These are phyloP conservation scores for Albula goreensis DNA, from an alignment of 2,113 vertebrate genomes.

Conservation along the genomic window DNA sequence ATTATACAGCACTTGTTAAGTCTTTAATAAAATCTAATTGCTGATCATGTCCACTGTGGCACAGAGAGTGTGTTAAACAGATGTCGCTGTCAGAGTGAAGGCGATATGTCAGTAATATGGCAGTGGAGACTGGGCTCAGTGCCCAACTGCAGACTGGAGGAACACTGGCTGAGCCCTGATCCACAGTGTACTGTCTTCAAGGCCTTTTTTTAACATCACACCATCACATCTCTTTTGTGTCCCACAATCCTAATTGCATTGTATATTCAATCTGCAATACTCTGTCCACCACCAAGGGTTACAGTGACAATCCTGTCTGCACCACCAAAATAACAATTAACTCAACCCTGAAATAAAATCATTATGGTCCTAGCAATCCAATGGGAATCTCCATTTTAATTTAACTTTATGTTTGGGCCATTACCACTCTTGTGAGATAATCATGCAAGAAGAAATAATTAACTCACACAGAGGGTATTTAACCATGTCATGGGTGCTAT, in stretches of 20 bases:
- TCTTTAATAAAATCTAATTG: constrained; percentile 8
- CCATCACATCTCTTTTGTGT: no score
- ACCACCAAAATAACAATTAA: not conserved
- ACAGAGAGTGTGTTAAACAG: not conserved
- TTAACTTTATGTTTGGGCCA: constrained; percentile 1
- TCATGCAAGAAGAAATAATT: not conserved
- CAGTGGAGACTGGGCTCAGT: not conserved
- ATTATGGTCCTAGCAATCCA: not conserved
- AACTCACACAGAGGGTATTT: not conserved
- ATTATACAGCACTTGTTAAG: not conserved
- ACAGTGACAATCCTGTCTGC: not conserved
- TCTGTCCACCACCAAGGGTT: constrained; percentile 16
- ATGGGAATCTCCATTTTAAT: not conserved
- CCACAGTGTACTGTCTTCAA: not conserved
- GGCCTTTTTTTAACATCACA: not conserved
- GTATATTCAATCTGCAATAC: not conserved
- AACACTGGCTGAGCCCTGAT: not conserved
- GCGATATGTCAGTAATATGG: not conserved
- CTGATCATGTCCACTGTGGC: not conserved
- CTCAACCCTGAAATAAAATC: not conserved
- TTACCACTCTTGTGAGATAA: constrained; percentile 10
- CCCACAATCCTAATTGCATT: not conserved
- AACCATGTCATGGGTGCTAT: no score
- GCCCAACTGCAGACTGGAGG: not conserved
- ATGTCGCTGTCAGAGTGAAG: not conserved